Percentiles rank a stretch among this genome's conserved stretches.
phyloP scores from a whole-genome alignment of 2,113 vertebrate species.

The Macrotis lagotis region DNA sequence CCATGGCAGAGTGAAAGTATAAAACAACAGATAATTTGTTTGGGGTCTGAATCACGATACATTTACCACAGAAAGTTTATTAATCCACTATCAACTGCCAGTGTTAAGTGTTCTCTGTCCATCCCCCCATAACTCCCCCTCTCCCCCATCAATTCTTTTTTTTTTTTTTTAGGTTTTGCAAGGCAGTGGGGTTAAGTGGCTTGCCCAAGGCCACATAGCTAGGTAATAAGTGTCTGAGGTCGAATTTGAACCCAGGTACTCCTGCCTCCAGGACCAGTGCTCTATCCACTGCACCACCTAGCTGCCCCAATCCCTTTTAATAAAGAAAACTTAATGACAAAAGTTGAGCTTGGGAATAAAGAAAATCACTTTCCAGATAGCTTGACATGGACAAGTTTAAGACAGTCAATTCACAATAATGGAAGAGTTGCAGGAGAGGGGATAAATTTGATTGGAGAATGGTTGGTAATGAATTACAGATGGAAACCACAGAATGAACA shows the following conservation, averaged over 20 bases:
- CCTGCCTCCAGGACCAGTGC: no score
- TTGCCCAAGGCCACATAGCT: no score
- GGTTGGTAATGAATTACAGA: neutral
- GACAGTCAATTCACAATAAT: neutral
- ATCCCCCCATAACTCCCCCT: neutral
- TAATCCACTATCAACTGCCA: neutral
- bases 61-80: neutral
- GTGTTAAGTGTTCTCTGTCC: neutral
- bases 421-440: neutral
- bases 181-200: no score
- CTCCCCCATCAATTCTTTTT: neutral
- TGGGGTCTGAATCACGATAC: neutral
- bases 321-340: neutral
- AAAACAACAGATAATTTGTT: neutral
- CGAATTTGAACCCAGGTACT: no score
- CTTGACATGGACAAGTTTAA: neutral
- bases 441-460: neutral
- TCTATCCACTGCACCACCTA: no score
- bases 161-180: no score
- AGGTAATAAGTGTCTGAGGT: no score
- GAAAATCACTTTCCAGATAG: neutral
- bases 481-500: neutral
- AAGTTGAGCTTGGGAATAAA: neutral
- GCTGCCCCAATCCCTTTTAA: neutral
- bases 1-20: neutral